phyloP scores from a whole-genome alignment of 2,113 vertebrate genomes.

The Anhinga rufa region DNA sequence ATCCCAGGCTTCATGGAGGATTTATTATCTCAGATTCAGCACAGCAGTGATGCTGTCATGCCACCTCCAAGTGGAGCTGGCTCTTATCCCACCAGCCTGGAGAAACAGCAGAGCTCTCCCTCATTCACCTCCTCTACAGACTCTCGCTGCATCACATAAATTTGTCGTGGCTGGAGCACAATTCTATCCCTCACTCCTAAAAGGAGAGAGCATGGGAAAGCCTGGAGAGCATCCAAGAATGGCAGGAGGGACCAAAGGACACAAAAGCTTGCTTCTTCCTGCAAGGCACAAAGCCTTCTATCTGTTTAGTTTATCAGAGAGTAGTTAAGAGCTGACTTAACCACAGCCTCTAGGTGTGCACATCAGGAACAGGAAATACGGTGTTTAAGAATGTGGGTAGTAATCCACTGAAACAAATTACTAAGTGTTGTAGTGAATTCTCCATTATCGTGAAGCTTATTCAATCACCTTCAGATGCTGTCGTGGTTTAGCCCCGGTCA shows the following conservation, averaged over 20 bases:
- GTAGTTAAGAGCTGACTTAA: background rate
- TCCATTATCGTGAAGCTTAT: background rate
- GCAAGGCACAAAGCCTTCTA: background rate
- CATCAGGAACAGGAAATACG: background rate
- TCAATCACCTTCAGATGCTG: background rate
- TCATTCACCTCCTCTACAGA: background rate
- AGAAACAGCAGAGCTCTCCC: background rate
- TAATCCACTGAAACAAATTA: background rate
- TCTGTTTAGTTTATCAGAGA: background rate
- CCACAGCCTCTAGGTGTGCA: background rate
- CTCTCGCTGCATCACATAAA: background rate
- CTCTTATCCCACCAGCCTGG: background rate
- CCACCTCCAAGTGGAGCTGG: background rate
- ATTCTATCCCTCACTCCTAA: background rate
- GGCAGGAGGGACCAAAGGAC: background rate
- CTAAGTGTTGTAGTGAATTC: background rate
- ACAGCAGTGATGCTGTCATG: accelerated
- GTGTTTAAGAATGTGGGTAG: background rate
- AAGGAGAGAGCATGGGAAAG: background rate
- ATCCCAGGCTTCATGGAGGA: background rate
- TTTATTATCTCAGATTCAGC: background rate
- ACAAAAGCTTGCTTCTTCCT: background rate
- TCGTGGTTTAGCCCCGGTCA: too few relatives aligned
- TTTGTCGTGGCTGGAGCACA: background rate
- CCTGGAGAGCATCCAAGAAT: background rate